Evolutionary conservation across 2,888 invertebrate species (phyloP), one percentile per base, ranked within the genome.

Genomic region (Danaus chrysippus): DNA sequence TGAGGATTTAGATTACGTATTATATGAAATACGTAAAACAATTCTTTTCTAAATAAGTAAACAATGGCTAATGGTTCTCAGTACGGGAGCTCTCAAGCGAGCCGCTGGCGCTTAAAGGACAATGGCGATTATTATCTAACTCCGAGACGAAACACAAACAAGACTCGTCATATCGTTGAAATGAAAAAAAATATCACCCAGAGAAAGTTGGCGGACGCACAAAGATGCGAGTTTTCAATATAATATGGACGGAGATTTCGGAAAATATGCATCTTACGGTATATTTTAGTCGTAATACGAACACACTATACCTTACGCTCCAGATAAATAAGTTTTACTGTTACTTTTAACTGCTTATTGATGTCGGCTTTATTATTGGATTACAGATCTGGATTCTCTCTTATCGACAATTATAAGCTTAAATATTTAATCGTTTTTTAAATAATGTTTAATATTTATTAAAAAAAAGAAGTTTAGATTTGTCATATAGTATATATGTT

Each of bases 141-240:
- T 71, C 69, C 67, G 76, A 79, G 80, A 79, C 77, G 76, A 80
- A 80, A 83, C 77, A 82, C 81, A 86, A 86, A 86, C 82, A 83
- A 75, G 63, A 72, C 69, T 68, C 76, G 71, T 80, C 74, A 82
- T 82, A 81, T 82, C 73, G 81, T 79, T 73, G 71, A 68, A 69
- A 67, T 71, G 68, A 75, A 82, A 83, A 82, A 81, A 74, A 71
- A 69, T n/a, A 75, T 74, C 75, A 71, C 76, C 77, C 76, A 82
- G 80, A 81, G 83, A 86, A 87, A 87, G 85, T 83, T 81, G 80
- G 83, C 80, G 83, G 80, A 78, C 76, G 81, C 73, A 83, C 79
- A 83, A 79, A 77, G 73, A 71, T 74, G 70, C 70, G 74, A 75
- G 75, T 74, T 75, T 73, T 74, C 66, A 68, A 79, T 79, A 82